Percentiles rank a stretch among this genome's conserved stretches.
Evolutionary conservation across 2,888 invertebrate genomes (phyloP).

Genomic region (Meiosimyza decipiens): DNA sequence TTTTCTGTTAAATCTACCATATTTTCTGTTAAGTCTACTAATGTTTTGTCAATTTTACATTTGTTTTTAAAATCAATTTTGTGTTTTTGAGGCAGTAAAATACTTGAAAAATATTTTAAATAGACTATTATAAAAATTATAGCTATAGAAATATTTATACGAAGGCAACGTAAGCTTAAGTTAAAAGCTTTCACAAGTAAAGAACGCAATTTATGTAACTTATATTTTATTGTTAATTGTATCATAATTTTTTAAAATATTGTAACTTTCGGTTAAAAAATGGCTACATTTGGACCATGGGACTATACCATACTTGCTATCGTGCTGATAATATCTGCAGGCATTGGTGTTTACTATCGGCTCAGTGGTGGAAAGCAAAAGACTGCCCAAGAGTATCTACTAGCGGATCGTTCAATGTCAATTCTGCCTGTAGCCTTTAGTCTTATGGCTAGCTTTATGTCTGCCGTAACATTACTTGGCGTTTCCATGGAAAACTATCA

Average conservation of each 20-base stretch:
- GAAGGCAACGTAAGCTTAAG: too few species aligned
- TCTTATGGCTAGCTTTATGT: constrained; percentile 94
- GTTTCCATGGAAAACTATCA: constrained; percentile 89
- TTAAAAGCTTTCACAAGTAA: too few species aligned
- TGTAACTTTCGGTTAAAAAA: constrained; percentile 36
- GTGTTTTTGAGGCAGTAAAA: too few species aligned
- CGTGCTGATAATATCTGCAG: constrained; percentile 78
- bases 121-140: too few species aligned
- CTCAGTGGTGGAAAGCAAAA: constrained; percentile 87
- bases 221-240: background rate
- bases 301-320: constrained; percentile 82
- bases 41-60: too few species aligned
- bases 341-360: constrained; percentile 86
- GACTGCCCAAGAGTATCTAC: constrained; percentile 86
- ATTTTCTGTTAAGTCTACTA: too few species aligned
- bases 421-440: constrained; percentile 86
- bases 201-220: background rate
- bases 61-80: too few species aligned
- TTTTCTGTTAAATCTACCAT: too few species aligned
- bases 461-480: constrained; percentile 88
- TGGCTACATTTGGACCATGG: constrained; percentile 71
- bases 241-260: background rate
- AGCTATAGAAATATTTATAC: too few species aligned
- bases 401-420: constrained; percentile 85
- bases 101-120: too few species aligned